A percentile compares a stretch with the other conserved stretches of the same genome.
These are phyloP conservation scores for Xenopus petersii DNA, from an alignment of 2,797 vertebrate genomes.

Conservation along the genomic window DNA sequence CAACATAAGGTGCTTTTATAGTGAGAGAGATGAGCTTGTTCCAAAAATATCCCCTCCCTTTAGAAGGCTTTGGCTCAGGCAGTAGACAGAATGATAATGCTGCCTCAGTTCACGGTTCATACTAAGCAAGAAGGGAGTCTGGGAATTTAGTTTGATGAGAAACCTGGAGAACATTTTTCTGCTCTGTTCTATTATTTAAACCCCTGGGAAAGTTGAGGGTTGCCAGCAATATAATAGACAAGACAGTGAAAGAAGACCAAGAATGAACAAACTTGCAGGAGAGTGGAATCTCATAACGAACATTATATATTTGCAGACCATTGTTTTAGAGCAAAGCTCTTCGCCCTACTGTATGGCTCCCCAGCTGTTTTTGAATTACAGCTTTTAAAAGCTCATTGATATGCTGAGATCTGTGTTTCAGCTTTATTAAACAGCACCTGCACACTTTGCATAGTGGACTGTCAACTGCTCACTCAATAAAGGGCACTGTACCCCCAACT, in stretches of 20 bases:
- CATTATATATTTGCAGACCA: too few relatives aligned
- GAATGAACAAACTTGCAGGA: slow-evolving; percentile 53
- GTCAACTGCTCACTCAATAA: too few relatives aligned
- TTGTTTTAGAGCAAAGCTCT: too few relatives aligned
- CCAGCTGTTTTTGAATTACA: too few relatives aligned
- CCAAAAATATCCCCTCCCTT: slow-evolving; percentile 39
- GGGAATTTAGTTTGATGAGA: slow-evolving; percentile 61
- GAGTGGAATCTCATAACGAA: slow-evolving; percentile 34
- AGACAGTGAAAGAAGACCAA: slow-evolving; percentile 56
- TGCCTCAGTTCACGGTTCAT: slow-evolving; percentile 61
- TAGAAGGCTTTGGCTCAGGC: slow-evolving; percentile 56
- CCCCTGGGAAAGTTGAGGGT: slow-evolving; percentile 51
- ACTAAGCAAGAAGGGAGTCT: slow-evolving; percentile 62
- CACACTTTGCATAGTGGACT: too few relatives aligned
- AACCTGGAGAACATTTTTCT: slow-evolving; percentile 62
- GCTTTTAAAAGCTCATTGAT: too few relatives aligned
- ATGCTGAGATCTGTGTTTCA: too few relatives aligned
- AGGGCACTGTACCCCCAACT: too few relatives aligned
- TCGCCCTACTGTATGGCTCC: too few relatives aligned
- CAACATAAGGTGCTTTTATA: slow-evolving; percentile 51
- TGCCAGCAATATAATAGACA: slow-evolving; percentile 64
- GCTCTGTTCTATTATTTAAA: slow-evolving; percentile 55
- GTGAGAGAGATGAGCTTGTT: slow-evolving; percentile 48
- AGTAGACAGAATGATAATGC: slow-evolving; percentile 64
- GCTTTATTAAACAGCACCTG: too few relatives aligned